Evolutionary conservation across 1,140 invertebrate genomes (phyloP).

Genomic region (Physella acuta): DNA sequence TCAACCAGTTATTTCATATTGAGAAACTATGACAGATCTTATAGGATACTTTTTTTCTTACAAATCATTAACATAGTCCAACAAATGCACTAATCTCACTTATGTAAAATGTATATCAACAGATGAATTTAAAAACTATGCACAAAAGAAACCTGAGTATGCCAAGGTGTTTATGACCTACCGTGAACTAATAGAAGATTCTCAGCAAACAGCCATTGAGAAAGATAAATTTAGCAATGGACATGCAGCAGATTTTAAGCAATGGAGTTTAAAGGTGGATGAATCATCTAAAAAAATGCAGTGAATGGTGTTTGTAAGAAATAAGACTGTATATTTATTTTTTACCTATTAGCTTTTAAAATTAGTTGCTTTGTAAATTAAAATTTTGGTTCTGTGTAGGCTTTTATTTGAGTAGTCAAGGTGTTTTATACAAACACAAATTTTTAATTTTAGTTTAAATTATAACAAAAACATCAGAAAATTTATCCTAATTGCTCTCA

Average conservation of each 20-base stretch:
- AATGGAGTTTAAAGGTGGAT: slow-evolving; percentile 6
- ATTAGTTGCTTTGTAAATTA: not conserved
- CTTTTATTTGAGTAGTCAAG: too few relatives aligned
- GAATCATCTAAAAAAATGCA: slow-evolving; percentile 10
- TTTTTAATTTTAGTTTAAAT: too few relatives aligned
- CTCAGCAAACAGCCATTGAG: not conserved
- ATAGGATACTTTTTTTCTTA: too few relatives aligned
- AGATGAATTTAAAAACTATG: slow-evolving; percentile 57
- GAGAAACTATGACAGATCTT: too few relatives aligned
- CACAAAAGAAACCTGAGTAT: slow-evolving; percentile 56
- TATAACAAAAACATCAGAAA: too few relatives aligned
- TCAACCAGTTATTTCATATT: too few relatives aligned
- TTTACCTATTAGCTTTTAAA: not conserved
- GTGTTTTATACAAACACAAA: too few relatives aligned
- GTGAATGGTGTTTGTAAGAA: slow-evolving; percentile 16
- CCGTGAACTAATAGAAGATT: slow-evolving; percentile 25
- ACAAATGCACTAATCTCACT: too few relatives aligned
- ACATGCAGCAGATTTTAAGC: not conserved
- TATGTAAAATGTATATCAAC: too few relatives aligned
- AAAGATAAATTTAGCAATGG: slow-evolving; percentile 7
- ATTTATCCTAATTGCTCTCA: too few relatives aligned
- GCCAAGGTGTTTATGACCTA: slow-evolving; percentile 47
- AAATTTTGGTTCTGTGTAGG: not conserved
- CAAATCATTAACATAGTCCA: too few relatives aligned
- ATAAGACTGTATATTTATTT: not conserved